Evolutionary conservation across 2,797 vertebrate genomes (phyloP).

Genomic region (Margarornis squamiger): DNA sequence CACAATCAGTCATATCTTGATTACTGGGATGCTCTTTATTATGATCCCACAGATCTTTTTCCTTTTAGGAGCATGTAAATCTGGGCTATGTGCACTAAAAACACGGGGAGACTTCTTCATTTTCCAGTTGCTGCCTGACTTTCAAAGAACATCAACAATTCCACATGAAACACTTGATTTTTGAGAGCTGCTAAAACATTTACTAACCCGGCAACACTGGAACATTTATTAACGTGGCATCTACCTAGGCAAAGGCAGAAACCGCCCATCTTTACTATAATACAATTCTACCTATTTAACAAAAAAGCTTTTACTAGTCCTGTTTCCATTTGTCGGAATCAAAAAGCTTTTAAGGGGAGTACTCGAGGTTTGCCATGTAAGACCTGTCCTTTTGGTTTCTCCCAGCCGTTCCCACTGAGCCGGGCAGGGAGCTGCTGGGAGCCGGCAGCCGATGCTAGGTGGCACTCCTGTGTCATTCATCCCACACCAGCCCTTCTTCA

Average conservation of each 20-base stretch:
- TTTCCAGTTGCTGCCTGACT: not conserved
- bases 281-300: not conserved
- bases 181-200: not conserved
- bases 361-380: not conserved
- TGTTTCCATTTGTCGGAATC: not conserved
- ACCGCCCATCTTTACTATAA: conserved; percentile 36
- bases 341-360: conserved; percentile 28
- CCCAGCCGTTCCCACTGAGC: not conserved
- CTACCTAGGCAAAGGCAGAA: not conserved
- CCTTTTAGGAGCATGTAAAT: not conserved
- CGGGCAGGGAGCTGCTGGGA: not conserved
- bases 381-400: not conserved
- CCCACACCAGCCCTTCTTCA: not conserved
- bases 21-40: not conserved
- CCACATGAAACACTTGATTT: not conserved
- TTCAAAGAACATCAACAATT: not conserved
- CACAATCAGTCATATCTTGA: not conserved
- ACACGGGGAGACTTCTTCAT: not conserved
- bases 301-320: not conserved
- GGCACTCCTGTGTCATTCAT: conserved; percentile 76
- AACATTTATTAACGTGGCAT: not conserved
- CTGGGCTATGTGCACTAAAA: not conserved
- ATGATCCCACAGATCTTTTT: not conserved
- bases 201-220: not conserved
- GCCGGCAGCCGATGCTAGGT: conserved; percentile 72